Evolutionary conservation across 1,140 invertebrate genomes (phyloP).

Genomic region (Ephestia elutella): DNA sequence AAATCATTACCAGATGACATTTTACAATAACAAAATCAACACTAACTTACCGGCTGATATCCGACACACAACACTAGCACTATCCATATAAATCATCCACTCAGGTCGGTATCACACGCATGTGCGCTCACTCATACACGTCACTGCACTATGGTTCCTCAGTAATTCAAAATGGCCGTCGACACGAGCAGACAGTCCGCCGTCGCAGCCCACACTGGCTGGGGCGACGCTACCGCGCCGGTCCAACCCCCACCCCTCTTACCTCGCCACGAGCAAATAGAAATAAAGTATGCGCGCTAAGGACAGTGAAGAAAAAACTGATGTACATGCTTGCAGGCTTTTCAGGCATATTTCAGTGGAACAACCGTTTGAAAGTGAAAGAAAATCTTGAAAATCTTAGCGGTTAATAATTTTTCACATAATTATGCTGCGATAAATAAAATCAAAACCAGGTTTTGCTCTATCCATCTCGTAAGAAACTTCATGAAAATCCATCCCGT

Average conservation of each 20-base stretch:
- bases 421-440: too few species aligned
- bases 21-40: constrained; percentile 21
- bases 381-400: too few species aligned
- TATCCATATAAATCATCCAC: constrained; percentile 39
- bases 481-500: too few species aligned
- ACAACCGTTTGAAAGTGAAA: too few species aligned
- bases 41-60: constrained; percentile 36
- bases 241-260: constrained; percentile 49
- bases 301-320: constrained; percentile 60
- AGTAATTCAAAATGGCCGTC: constrained; percentile 27
- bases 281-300: constrained; percentile 71
- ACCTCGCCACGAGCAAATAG: constrained; percentile 66
- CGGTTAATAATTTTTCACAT: too few species aligned
- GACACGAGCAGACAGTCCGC: constrained; percentile 37
- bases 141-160: constrained; percentile 55
- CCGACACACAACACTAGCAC: constrained; percentile 40
- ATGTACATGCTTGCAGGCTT: constrained; percentile 44
- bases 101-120: constrained; percentile 36
- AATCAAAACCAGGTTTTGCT: too few species aligned
- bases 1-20: neutral
- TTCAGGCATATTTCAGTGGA: constrained; percentile 14
- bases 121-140: constrained; percentile 45
- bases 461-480: too few species aligned
- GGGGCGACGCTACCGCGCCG: constrained; percentile 65
- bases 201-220: constrained; percentile 64